Evolutionary conservation across 2,113 vertebrate genomes (phyloP), one percentile per base, ranked within the genome.

Genomic region (Lophura nycthemera): DNA sequence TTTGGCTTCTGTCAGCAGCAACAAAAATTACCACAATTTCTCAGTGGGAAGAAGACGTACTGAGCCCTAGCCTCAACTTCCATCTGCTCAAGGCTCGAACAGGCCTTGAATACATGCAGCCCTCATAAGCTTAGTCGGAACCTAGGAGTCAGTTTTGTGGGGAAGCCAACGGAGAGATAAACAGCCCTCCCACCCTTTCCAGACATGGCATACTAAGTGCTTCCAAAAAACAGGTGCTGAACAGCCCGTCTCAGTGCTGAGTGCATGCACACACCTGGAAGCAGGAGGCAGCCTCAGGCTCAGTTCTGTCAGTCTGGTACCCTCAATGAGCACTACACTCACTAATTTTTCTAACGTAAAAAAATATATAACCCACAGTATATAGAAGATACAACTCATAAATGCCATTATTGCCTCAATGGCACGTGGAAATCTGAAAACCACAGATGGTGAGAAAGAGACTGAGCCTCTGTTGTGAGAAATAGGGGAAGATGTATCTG

Each of bases 401-500:
- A 83, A n/a, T 2, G 11, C 20, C 74, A 8, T 54, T 88, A 13
- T 63, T 96, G 66, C 70, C 78, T 91, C 42, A 71, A 47, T 40
- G 61, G 11, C 57, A 56, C 60, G 81, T 57, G 27, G 57, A 90
- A 43, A 77, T 80, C 63, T 72, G 38, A 87, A 78, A 81, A 76
- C 42, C 18, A 48, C 29, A 19, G 47, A 36, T 29, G 32, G 67
- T 43, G 83, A 96, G 92, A 84, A 78, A 59, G 22, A 76, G 43
- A 57, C 30, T 54, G 66, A 90, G 54, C 14, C 25, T 92, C 38
- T 56, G 56, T 64, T 94, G 92, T 71, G 74, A 74, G 80, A 92
- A 93, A 91, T 36, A 29, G 56, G 87, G 84, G 63, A 66, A 89
- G 56, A 60, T n/a, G 71, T 69, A 78, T 78, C 80, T 84, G n/a